Base-by-base conservation (phyloP, 2,113 vertebrate species). In the Electrona antarctica region DNA sequence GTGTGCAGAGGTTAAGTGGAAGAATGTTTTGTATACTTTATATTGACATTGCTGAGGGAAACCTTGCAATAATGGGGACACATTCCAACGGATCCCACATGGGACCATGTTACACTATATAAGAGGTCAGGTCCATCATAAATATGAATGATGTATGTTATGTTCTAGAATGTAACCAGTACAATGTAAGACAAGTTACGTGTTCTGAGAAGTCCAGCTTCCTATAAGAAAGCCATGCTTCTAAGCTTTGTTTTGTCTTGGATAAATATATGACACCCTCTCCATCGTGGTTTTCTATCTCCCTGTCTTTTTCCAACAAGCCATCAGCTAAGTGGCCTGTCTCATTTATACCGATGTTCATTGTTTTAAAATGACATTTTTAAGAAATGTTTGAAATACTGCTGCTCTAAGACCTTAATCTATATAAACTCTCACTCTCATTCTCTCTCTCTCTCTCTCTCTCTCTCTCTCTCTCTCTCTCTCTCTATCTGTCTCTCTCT, bases 281-380 rank as follows among this genome's bases (percentile, higher is more conserved):
- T 15, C 41, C 29, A 52, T 71, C 71, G 21, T 21, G 21, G 21
- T 21, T 21, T 21, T 21, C 73, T 71, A 77, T 80, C 57, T 64
- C 21, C 41, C 67, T 46, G 77, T 64, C 64, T 63, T 74, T 74
- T 67, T 78, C 74, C 46, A 68, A 64, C 56, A 51, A 12, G 66
- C 45, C 68, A 71, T 68, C 41, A 64, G 73, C 70, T 83, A 77
- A 84, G 71, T 73, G 64, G 71, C 69, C 50, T 65, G 29, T 79
- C 12, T 58, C 51, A 78, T 67, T 67, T 82, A 61, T 76, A 51
- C 64, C 72, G 76, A 66, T 72, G 78, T 82, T 75, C 33, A 77
- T 76, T 88, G 83, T 88, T 84, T 85, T 85, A 79, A 81, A 79
- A 85, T 78, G 64, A 63, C 67, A 61, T 81, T 80, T 77, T 81